Conservation (phyloP, 2,888 invertebrate species). For the Scaptomyza tumidula region DNA sequence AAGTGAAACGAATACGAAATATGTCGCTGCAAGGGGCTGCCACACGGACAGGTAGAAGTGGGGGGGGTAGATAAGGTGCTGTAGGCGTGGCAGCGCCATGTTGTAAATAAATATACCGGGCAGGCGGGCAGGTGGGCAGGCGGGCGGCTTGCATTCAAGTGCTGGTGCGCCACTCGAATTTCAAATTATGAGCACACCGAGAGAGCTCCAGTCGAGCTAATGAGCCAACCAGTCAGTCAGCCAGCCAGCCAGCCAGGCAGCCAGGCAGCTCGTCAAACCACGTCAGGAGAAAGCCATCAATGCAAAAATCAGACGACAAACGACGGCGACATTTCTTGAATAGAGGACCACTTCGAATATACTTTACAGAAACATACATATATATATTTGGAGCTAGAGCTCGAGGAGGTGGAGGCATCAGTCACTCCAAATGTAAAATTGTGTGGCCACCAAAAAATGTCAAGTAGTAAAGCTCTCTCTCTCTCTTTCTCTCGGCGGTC, state of each 20-base stretch:
- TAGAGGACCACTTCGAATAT: conserved; percentile 6
- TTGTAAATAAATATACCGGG: conserved; percentile 45
- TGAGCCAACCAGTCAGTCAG: conserved; percentile 29
- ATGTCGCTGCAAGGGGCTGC: not conserved
- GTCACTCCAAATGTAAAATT: conserved; percentile 37
- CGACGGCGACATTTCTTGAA: conserved; percentile 35
- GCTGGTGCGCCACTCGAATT: conserved; percentile 51
- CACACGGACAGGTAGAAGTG: not conserved
- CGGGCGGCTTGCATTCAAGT: conserved; percentile 41
- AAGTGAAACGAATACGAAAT: conserved; percentile 38
- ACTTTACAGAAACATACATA: not conserved
- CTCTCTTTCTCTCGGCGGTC: conserved; percentile 26
- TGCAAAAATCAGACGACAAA: conserved; percentile 28
- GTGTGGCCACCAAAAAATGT: conserved; percentile 24
- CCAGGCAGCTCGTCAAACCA: conserved; percentile 14
- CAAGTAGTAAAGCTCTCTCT: conserved; percentile 10
- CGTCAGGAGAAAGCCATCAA: conserved; percentile 23
- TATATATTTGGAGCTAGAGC: conserved; percentile 9
- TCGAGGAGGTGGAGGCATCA: not conserved
- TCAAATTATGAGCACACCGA: conserved; percentile 64
- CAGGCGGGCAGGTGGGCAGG: conserved; percentile 11
- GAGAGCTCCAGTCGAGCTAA: conserved; percentile 35
- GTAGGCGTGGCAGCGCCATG: conserved; percentile 48
- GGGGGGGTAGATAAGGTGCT: not conserved
- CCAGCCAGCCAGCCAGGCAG: conserved; percentile 38